Conservation (phyloP, 2,113 vertebrate species). For the Phaetusa simplex region DNA sequence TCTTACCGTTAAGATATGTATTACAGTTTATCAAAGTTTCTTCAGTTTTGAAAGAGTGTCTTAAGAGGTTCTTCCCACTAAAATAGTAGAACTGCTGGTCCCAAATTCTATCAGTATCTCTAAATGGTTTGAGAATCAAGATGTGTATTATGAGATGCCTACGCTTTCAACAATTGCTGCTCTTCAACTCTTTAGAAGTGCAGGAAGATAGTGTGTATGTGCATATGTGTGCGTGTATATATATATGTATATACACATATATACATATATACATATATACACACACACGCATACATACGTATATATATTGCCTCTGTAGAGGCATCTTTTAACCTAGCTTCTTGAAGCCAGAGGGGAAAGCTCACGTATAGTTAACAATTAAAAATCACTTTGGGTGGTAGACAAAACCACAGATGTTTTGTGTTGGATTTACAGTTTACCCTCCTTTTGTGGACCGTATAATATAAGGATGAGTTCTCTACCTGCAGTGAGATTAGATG, state of each 20-base stretch:
- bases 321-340: not conserved
- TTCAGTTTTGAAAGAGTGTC: not conserved
- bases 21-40: not conserved
- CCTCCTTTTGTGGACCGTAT: not conserved
- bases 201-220: not conserved
- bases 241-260: fast-evolving
- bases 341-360: not conserved
- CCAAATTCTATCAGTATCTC: not conserved
- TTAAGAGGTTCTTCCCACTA: not conserved
- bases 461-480: not conserved
- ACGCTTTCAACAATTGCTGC: not conserved
- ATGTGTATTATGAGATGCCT: not conserved
- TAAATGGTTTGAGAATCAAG: not conserved
- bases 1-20: not conserved
- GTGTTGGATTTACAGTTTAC: not conserved
- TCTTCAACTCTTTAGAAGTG: not conserved
- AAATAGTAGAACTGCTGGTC: not conserved
- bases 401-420: not conserved
- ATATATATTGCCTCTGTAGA: not conserved
- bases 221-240: no score
- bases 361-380: not conserved
- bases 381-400: not conserved
- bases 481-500: not conserved
- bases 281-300: no score
- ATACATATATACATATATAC: fast-evolving